Percentiles rank a stretch among this genome's conserved stretches.
phyloP scores from a whole-genome alignment of 2,113 vertebrate genomes.

The Pogona vitticeps region DNA sequence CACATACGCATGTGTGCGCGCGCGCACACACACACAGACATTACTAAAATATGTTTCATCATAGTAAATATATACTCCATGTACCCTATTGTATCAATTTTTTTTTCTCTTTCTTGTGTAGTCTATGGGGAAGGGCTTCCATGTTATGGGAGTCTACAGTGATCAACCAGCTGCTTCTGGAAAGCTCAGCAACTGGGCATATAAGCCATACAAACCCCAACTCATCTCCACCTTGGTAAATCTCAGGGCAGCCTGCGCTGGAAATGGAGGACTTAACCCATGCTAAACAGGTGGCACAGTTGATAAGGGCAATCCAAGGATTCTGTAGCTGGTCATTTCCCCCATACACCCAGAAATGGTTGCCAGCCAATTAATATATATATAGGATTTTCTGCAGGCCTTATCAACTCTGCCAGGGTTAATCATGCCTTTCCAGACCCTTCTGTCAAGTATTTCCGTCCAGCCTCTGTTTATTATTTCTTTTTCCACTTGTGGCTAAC shows the following conservation, averaged over 20 bases:
- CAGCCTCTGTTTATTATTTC: conserved; percentile 14
- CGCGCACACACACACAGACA: background rate
- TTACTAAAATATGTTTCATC: background rate
- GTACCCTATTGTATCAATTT: too few species aligned
- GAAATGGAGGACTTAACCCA: background rate
- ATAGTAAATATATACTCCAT: too few species aligned
- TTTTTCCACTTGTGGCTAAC: conserved; percentile 24
- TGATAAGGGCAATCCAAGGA: background rate
- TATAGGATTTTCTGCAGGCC: conserved; percentile 5
- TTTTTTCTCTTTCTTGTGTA: too few species aligned
- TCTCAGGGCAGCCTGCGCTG: background rate
- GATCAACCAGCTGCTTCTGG: background rate
- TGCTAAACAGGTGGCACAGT: background rate
- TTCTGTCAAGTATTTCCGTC: conserved; percentile 16
- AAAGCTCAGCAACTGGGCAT: background rate
- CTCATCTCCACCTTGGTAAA: background rate
- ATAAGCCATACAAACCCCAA: background rate
- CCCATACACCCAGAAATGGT: background rate
- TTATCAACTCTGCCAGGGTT: conserved; percentile 5
- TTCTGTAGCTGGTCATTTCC: background rate
- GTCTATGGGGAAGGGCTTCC: too few species aligned
- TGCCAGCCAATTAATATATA: conserved; percentile 16
- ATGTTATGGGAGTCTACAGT: too few species aligned
- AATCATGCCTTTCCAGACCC: conserved; percentile 9
- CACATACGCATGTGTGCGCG: background rate